Percentiles rank a stretch among this genome's conserved stretches.
These are phyloP conservation scores for Hirtodrosophila duncani DNA, from an alignment of 2,888 invertebrate genomes.

Conservation along the genomic window DNA sequence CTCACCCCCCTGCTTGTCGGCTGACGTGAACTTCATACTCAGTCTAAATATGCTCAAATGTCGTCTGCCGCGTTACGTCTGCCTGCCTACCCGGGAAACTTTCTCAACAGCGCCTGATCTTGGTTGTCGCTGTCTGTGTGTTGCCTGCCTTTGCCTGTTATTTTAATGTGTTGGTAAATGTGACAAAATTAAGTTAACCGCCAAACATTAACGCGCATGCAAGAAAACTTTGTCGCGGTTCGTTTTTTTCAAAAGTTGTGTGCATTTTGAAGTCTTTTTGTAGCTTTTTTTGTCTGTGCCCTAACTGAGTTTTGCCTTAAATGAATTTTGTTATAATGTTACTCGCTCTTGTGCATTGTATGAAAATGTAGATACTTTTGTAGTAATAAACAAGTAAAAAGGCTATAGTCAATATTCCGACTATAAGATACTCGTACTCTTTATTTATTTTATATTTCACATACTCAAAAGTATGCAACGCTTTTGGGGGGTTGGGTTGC, in stretches of 20 bases:
- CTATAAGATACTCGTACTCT: no score
- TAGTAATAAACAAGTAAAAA: no score
- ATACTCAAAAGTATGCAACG: no score
- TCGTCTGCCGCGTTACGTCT: slow-evolving; percentile 2
- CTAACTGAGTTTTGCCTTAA: slow-evolving; percentile 28
- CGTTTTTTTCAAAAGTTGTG: slow-evolving; percentile 12
- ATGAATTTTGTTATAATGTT: slow-evolving; percentile 23
- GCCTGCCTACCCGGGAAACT: slow-evolving; percentile 5
- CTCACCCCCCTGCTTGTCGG: slow-evolving; percentile 29
- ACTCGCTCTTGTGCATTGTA: no score
- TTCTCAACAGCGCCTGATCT: slow-evolving; percentile 4
- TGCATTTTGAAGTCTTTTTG: slow-evolving; percentile 1
- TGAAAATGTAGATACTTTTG: no score
- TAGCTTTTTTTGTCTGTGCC: slow-evolving; percentile 10
- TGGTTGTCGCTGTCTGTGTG: background rate
- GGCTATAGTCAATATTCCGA: no score
- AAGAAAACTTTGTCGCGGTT: slow-evolving; percentile 37
- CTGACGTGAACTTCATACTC: no score
- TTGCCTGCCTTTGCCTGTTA: slow-evolving; percentile 26
- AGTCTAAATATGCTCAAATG: background rate
- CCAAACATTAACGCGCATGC: slow-evolving; percentile 62
- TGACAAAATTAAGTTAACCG: slow-evolving; percentile 74
- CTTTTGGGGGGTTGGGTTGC: no score
- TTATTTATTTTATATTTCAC: no score
- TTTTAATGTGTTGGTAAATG: slow-evolving; percentile 73